Evolutionary conservation across 2,888 invertebrate species (phyloP).

Genomic region (Hirudinaria manillensis): DNA sequence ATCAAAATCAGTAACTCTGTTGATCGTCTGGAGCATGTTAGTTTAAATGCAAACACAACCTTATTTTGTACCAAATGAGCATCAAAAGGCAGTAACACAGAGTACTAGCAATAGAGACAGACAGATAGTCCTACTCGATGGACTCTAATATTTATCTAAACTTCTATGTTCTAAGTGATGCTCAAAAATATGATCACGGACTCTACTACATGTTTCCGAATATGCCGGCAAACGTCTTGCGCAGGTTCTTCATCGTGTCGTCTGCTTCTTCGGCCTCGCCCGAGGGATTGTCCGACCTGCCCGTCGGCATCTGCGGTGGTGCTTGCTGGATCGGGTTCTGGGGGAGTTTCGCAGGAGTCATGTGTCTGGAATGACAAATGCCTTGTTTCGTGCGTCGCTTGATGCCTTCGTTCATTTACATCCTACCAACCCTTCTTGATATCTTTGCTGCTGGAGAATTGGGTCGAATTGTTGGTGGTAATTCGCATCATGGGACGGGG

Average conservation of each 20-base stretch:
- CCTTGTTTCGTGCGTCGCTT: no score
- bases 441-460: background rate
- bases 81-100: background rate
- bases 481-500: background rate
- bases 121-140: background rate
- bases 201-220: conserved; percentile 68
- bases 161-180: background rate
- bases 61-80: background rate
- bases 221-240: conserved; percentile 96
- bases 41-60: background rate
- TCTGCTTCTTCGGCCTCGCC: conserved; percentile 71
- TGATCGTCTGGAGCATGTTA: background rate
- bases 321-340: no score
- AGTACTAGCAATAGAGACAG: background rate
- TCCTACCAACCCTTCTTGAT: background rate
- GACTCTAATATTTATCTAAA: background rate
- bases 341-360: no score
- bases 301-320: conserved; percentile 34
- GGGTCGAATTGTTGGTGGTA: background rate
- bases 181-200: background rate
- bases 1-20: background rate
- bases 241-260: conserved; percentile 95
- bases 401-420: no score
- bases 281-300: conserved; percentile 34
- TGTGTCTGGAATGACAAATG: no score